Conservation (phyloP, 1,140 invertebrate genomes). For the Lanistes nyassanus region DNA sequence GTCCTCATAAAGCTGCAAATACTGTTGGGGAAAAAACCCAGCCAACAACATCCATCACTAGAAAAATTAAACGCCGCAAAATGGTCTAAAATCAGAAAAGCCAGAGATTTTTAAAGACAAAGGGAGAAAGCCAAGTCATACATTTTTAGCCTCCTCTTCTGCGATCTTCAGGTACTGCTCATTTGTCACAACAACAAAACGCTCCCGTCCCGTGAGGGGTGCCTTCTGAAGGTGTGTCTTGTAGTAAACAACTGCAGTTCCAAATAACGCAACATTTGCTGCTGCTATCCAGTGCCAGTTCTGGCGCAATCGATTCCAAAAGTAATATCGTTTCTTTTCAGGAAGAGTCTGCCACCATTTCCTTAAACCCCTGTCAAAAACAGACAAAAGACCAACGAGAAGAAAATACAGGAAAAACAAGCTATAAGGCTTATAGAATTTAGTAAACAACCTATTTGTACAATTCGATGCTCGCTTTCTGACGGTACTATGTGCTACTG, state of each 20-base stretch:
- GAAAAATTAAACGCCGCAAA: conserved; percentile 13
- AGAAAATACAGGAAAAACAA: too few relatives aligned
- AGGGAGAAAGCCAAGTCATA: conserved; percentile 34
- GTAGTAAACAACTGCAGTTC: conserved; percentile 63
- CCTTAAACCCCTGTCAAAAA: conserved; percentile 64
- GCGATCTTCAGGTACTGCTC: conserved; percentile 68
- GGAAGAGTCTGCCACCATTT: conserved; percentile 69
- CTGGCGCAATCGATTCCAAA: conserved; percentile 53
- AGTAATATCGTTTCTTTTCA: conserved; percentile 51
- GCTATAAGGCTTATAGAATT: too few relatives aligned
- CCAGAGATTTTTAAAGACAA: too few relatives aligned
- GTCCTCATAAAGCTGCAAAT: conserved; percentile 55
- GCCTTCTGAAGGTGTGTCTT: conserved; percentile 68
- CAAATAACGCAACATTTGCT: conserved; percentile 20
- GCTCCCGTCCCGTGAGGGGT: conserved; percentile 69
- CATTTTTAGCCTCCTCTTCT: conserved; percentile 61
- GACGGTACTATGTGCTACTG: too few relatives aligned
- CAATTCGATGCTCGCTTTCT: too few relatives aligned
- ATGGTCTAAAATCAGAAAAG: too few relatives aligned
- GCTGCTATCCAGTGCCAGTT: conserved; percentile 51
- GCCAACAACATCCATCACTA: conserved; percentile 16
- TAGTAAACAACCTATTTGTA: too few relatives aligned
- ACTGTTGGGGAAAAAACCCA: conserved; percentile 42
- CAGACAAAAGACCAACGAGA: too few relatives aligned
- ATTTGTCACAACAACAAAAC: conserved; percentile 70